These are phyloP conservation scores for Stegodyphus dumicola DNA, from an alignment of 1,140 invertebrate species.

Conservation along the genomic window DNA sequence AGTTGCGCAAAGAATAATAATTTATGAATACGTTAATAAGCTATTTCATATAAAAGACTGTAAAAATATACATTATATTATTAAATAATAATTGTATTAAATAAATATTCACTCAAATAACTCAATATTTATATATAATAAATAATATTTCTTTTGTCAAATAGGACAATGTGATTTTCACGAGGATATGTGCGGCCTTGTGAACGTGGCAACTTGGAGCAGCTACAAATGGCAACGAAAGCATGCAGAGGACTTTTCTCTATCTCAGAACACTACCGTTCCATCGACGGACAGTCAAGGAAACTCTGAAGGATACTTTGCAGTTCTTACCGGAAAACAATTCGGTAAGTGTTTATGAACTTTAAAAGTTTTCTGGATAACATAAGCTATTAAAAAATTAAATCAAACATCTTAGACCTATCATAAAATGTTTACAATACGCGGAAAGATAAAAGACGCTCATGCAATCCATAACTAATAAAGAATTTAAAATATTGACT, in stretches of 20 bases:
- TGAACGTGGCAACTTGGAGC: slow-evolving; percentile 19
- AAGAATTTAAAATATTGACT: no score
- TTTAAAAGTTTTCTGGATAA: no score
- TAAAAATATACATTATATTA: no score
- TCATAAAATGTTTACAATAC: no score
- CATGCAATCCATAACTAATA: no score
- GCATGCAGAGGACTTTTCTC: slow-evolving; percentile 6
- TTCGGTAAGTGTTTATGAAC: neutral
- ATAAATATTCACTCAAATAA: no score
- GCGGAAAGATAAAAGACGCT: no score
- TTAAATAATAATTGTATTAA: no score
- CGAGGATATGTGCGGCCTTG: slow-evolving; percentile 61
- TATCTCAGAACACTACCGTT: neutral
- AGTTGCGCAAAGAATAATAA: neutral
- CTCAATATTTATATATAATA: neutral
- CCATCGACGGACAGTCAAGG: slow-evolving; percentile 25
- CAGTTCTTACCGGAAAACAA: slow-evolving; percentile 32
- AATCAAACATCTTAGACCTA: no score
- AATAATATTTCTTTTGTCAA: neutral
- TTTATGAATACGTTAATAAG: neutral
- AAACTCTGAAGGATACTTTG: slow-evolving; percentile 37
- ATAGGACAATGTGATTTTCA: slow-evolving; percentile 64
- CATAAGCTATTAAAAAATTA: no score
- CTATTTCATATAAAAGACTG: neutral
- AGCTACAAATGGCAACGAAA: slow-evolving; percentile 25